Evolutionary conservation across 2,888 invertebrate genomes (phyloP).

Genomic region (Polylopha cassiicola): DNA sequence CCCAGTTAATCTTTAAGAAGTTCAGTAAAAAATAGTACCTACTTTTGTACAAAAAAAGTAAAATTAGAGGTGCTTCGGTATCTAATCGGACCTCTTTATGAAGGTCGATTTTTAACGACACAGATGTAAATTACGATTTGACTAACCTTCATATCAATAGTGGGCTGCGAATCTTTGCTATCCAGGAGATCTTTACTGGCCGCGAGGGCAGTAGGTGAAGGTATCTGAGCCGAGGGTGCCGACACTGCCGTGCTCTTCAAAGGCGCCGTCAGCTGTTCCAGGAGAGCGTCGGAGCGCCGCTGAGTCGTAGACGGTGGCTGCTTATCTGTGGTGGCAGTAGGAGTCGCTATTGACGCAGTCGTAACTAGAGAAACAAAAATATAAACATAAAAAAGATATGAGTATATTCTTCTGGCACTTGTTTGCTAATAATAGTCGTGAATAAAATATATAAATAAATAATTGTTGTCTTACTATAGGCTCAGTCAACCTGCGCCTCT

Average conservation of each 20-base stretch:
- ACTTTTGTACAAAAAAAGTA: too few species aligned
- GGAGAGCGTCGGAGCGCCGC: constrained; percentile 63
- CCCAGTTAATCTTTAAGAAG: too few species aligned
- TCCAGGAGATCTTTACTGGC: constrained; percentile 63
- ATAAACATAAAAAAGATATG: background rate
- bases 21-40: too few species aligned
- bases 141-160: constrained; percentile 63
- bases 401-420: too few species aligned
- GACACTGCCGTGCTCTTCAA: constrained; percentile 54
- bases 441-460: too few species aligned
- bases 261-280: constrained; percentile 67
- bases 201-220: constrained; percentile 41
- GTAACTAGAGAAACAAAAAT: constrained; percentile 48
- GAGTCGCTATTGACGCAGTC: constrained; percentile 60
- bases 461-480: too few species aligned
- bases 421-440: too few species aligned
- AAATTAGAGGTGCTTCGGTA: too few species aligned
- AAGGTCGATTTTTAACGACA: too few species aligned
- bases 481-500: too few species aligned
- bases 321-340: constrained; percentile 54
- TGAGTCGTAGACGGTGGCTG: constrained; percentile 60
- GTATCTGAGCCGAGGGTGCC: constrained; percentile 38
- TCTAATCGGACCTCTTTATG: too few species aligned
- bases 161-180: constrained; percentile 53
- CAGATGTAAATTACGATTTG: too few species aligned